Evolutionary conservation across 2,113 vertebrate genomes (phyloP).

Genomic region (Muntiacus reevesi): DNA sequence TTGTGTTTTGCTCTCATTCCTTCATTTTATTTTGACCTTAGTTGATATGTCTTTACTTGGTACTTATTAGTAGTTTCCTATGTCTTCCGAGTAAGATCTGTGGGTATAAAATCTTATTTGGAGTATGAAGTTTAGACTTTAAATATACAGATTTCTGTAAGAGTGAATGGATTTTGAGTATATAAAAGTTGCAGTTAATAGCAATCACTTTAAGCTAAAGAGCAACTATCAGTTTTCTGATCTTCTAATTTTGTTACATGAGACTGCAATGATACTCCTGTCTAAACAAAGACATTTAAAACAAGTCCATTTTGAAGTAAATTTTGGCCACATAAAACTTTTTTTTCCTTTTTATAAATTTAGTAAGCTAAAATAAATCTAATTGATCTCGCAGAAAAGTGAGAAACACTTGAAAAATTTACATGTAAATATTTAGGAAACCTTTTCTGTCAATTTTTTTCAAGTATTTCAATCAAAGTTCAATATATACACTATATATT

Average conservation of each 20-base stretch:
- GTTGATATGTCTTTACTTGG: neutral
- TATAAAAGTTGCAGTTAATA: slow-evolving; percentile 14
- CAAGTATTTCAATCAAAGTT: neutral
- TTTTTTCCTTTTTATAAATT: neutral
- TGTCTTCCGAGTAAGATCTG: neutral
- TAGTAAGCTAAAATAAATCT: neutral
- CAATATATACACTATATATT: neutral
- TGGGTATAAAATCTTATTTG: neutral
- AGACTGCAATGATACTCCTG: neutral
- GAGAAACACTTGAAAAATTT: neutral
- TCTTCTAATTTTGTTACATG: neutral
- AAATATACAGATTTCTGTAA: neutral
- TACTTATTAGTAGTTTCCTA: neutral
- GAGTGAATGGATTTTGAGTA: neutral
- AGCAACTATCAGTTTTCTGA: neutral
- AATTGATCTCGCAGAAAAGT: neutral
- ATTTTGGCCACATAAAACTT: neutral
- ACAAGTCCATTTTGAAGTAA: neutral
- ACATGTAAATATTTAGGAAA: neutral
- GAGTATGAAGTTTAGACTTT: neutral
- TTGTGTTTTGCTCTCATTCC: neutral
- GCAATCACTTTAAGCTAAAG: slow-evolving; percentile 4
- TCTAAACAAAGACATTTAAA: slow-evolving; percentile 10
- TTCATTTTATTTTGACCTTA: slow-evolving; percentile 4
- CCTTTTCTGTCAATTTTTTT: neutral